These are phyloP conservation scores for Cavia aperea DNA, from an alignment of 2,113 vertebrate species.

Conservation along the genomic window DNA sequence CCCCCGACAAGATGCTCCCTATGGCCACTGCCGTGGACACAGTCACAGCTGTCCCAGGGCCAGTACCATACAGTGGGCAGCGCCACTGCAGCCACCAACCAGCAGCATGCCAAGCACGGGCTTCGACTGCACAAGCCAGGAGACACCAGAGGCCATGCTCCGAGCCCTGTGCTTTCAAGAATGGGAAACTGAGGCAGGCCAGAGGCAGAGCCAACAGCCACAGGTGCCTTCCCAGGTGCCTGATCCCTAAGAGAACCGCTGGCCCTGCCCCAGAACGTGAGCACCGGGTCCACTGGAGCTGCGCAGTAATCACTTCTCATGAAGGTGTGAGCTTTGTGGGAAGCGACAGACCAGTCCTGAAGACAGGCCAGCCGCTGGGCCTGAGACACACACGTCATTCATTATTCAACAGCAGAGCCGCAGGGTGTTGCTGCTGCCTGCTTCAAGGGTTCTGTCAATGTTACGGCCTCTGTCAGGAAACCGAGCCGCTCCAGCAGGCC, in stretches of 20 bases:
- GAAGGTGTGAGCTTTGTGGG: accelerated
- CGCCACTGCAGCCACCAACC: accelerated
- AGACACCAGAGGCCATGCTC: neutral
- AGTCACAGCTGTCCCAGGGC: neutral
- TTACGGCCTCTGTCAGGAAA: neutral
- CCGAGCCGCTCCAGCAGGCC: neutral
- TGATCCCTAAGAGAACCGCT: too few relatives aligned
- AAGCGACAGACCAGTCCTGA: neutral
- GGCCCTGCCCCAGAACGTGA: neutral
- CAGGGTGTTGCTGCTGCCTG: neutral
- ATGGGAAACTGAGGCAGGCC: neutral
- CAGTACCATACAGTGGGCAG: neutral
- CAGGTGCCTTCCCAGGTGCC: too few relatives aligned
- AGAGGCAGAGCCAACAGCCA: neutral
- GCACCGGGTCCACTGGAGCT: accelerated
- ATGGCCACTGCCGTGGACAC: neutral
- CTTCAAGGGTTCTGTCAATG: neutral
- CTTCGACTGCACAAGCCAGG: neutral
- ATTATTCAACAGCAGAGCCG: neutral
- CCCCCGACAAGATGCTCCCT: conserved; percentile 11
- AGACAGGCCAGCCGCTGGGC: neutral
- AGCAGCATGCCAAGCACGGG: accelerated
- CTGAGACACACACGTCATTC: neutral
- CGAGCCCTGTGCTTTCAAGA: neutral
- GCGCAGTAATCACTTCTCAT: accelerated